Percentiles rank a stretch among this genome's conserved stretches.
Evolutionary conservation across 1,140 invertebrate species (phyloP).

Genomic region (Drosophila bifasciata): DNA sequence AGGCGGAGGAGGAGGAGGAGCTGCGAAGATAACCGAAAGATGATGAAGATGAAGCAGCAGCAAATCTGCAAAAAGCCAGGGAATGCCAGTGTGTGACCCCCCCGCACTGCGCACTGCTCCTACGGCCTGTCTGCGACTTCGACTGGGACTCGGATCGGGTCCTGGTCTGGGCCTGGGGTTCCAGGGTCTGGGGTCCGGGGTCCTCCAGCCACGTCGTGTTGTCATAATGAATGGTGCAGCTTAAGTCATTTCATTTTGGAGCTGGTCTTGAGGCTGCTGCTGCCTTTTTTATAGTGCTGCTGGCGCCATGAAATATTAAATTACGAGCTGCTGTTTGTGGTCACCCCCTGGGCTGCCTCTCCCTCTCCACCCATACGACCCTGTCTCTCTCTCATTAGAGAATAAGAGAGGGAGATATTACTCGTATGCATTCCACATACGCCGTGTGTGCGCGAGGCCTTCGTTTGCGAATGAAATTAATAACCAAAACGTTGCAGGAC

Average conservation of each 20-base stretch:
- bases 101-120: conserved; percentile 2
- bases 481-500: conserved; percentile 64
- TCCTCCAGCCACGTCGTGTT: conserved; percentile 72
- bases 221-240: conserved; percentile 84
- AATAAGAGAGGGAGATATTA: conserved; percentile 15
- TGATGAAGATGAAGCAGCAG: conserved; percentile 82
- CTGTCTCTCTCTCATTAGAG: conserved; percentile 39
- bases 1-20: background rate
- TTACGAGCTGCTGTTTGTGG: conserved; percentile 78
- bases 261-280: conserved; percentile 43
- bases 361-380: background rate
- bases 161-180: conserved; percentile 7
- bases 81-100: conserved; percentile 50
- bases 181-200: conserved; percentile 26
- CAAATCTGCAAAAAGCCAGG: conserved; percentile 64
- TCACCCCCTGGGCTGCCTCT: conserved; percentile 16
- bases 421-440: conserved; percentile 60
- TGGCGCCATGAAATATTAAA: conserved; percentile 84
- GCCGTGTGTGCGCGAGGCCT: conserved; percentile 44
- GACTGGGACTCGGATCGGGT: conserved; percentile 23
- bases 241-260: conserved; percentile 83
- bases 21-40: conserved; percentile 65
- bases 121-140: conserved; percentile 14
- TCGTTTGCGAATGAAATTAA: conserved; percentile 58
- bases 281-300: conserved; percentile 80